Evolutionary conservation across 2,113 vertebrate species (phyloP).

Genomic region (Pseudorasbora parva): DNA sequence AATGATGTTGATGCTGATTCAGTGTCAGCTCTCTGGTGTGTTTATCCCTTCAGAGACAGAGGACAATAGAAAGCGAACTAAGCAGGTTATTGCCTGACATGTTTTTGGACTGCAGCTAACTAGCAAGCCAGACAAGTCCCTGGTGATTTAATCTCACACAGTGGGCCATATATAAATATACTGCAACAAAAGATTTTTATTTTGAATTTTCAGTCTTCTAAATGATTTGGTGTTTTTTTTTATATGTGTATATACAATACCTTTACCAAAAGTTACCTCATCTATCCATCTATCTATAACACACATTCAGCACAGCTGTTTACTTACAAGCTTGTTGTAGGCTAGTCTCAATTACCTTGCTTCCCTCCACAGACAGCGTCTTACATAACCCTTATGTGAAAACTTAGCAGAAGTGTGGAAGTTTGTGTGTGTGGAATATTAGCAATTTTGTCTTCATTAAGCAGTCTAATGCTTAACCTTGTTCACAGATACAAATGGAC

Average conservation of each 20-base stretch:
- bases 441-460: neutral
- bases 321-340: neutral
- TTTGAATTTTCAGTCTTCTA: neutral
- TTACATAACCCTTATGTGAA: constrained; percentile 41
- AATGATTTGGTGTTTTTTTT: neutral
- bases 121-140: neutral
- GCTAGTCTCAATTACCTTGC: constrained; percentile 7
- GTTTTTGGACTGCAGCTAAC: constrained; percentile 10
- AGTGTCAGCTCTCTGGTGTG: neutral
- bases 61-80: constrained; percentile 33
- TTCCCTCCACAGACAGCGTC: constrained; percentile 3
- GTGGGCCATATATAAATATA: neutral
- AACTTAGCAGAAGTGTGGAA: constrained; percentile 1
- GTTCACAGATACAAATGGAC: neutral
- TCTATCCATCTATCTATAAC: neutral
- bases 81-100: constrained; percentile 9
- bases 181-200: constrained; percentile 2
- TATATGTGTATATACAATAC: neutral
- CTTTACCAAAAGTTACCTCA: neutral
- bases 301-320: constrained; percentile 19
- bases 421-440: constrained; percentile 22
- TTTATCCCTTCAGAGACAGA: constrained; percentile 2
- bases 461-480: neutral
- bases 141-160: neutral
- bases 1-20: constrained; percentile 14